phyloP scores from a whole-genome alignment of 2,888 invertebrate genomes.

The Brenthis hecate region DNA sequence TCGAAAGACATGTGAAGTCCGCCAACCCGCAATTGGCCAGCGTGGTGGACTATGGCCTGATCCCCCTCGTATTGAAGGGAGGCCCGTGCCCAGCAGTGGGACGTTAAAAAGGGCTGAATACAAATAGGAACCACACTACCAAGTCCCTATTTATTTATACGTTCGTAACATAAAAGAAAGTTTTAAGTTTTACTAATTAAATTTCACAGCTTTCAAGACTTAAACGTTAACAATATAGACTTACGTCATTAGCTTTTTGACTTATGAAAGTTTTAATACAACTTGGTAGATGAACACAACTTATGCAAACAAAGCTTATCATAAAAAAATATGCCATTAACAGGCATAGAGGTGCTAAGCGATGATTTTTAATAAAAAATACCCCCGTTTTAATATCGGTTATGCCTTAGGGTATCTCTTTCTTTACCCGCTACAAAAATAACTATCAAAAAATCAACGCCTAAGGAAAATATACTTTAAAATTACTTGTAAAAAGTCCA shows the following conservation, averaged over 20 bases:
- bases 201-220: no score
- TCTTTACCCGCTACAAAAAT: slow-evolving; percentile 32
- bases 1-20: no score
- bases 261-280: neutral
- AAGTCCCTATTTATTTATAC: no score
- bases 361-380: slow-evolving; percentile 74
- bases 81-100: no score
- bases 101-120: no score
- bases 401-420: slow-evolving; percentile 59
- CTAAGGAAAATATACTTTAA: slow-evolving; percentile 31
- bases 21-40: no score
- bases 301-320: slow-evolving; percentile 42
- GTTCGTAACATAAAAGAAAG: no score
- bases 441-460: slow-evolving; percentile 8
- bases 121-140: no score
- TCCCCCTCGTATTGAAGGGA: no score
- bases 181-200: no score
- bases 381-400: slow-evolving; percentile 68
- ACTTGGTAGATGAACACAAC: slow-evolving; percentile 17
- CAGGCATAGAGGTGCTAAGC: slow-evolving; percentile 54
- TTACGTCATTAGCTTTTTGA: neutral
- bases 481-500: neutral
- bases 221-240: no score
- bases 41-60: no score
- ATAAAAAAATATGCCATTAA: slow-evolving; percentile 46